Percentiles rank a stretch among this genome's conserved stretches.
Conservation (phyloP, 2,888 invertebrate genomes). For the Plusia festucae region DNA sequence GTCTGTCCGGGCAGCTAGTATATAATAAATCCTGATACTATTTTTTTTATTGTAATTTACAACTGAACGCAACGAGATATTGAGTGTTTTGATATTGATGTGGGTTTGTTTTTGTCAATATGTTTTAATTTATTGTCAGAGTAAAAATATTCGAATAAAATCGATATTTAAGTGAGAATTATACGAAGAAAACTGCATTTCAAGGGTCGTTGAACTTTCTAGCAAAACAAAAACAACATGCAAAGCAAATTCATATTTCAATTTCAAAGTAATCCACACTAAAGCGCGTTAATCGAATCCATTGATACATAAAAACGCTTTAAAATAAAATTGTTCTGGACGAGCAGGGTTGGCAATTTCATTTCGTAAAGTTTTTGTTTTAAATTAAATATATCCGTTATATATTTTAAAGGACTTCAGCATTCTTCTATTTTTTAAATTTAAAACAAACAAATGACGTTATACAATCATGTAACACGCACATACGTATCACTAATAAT, state of each 20-base stretch:
- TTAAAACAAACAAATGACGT: too few species aligned
- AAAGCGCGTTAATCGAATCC: slow-evolving; percentile 23
- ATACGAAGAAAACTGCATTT: not conserved
- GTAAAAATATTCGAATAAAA: not conserved
- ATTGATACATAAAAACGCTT: slow-evolving; percentile 24
- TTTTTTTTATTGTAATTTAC: too few species aligned
- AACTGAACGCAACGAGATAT: too few species aligned
- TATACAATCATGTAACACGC: too few species aligned
- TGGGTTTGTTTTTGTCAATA: too few species aligned
- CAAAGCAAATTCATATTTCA: slow-evolving; percentile 28
- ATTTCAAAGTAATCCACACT: slow-evolving; percentile 33
- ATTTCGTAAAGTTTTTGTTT: not conserved
- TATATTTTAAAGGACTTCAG: not conserved
- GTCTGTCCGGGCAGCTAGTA: too few species aligned
- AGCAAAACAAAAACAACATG: slow-evolving; percentile 14
- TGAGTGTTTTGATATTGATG: too few species aligned
- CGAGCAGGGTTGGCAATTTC: slow-evolving; percentile 14
- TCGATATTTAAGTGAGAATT: not conserved
- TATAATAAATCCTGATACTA: too few species aligned
- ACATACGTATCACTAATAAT: too few species aligned
- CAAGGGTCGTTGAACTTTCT: slow-evolving; percentile 10
- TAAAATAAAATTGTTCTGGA: slow-evolving; percentile 29
- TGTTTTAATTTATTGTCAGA: not conserved
- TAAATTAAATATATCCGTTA: not conserved
- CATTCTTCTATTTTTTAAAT: not conserved